phyloP scores from a whole-genome alignment of 1,140 invertebrate genomes.

The Drosophila baimaii region DNA sequence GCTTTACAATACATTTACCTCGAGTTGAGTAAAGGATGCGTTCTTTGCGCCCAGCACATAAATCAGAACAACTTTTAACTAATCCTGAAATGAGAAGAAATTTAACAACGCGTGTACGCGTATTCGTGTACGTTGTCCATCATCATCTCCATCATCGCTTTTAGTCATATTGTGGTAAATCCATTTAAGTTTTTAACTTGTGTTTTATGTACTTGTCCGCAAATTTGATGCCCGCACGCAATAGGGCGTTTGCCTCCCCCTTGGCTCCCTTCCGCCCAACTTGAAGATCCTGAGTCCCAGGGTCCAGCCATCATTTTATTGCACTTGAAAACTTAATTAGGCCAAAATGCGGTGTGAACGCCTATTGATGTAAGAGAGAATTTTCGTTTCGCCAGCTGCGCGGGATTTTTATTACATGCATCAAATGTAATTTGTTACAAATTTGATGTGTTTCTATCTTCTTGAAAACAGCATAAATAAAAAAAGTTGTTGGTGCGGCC shows the following conservation, averaged over 20 bases:
- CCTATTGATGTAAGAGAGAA: constrained; percentile 57
- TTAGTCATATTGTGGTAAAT: constrained; percentile 48
- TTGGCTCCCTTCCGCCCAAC: background rate
- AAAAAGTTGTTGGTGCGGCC: constrained; percentile 46
- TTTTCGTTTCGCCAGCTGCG: constrained; percentile 62
- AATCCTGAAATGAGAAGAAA: constrained; percentile 9
- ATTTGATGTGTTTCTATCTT: constrained; percentile 83
- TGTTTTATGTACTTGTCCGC: constrained; percentile 74
- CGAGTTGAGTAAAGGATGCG: background rate
- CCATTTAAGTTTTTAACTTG: constrained; percentile 82
- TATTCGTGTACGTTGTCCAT: constrained; percentile 38
- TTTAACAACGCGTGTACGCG: background rate
- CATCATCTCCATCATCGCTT: constrained; percentile 40
- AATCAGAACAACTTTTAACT: constrained; percentile 12
- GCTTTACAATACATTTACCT: background rate
- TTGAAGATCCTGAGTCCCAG: constrained; percentile 15
- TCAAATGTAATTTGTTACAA: constrained; percentile 84
- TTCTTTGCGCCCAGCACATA: background rate
- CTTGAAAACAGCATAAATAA: constrained; percentile 79
- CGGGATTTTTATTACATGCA: constrained; percentile 79
- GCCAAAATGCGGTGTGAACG: constrained; percentile 80
- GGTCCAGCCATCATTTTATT: constrained; percentile 78
- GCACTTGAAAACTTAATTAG: constrained; percentile 84
- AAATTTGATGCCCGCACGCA: constrained; percentile 78
- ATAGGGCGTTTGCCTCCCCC: constrained; percentile 41